Conservation (phyloP, 2,797 vertebrate genomes). For the Ceyx erithaca region DNA sequence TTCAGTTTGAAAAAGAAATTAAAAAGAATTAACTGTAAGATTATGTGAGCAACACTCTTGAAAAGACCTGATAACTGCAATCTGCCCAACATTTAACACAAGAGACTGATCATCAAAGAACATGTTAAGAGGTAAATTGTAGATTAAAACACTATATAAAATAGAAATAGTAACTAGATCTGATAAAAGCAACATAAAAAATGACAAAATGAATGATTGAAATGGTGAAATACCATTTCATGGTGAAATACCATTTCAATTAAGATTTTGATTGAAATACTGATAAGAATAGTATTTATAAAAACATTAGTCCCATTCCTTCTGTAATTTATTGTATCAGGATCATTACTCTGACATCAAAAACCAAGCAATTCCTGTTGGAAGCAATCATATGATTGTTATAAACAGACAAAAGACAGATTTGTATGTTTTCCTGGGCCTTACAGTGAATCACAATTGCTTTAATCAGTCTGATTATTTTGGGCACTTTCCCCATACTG, state of each 20-base stretch:
- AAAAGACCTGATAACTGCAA: background rate
- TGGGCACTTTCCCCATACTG: background rate
- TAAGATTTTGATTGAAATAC: too few species aligned
- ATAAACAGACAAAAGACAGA: background rate
- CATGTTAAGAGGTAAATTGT: background rate
- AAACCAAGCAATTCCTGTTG: background rate
- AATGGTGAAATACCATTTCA: too few species aligned
- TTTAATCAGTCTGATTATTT: background rate
- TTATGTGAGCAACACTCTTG: background rate
- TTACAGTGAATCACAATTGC: background rate
- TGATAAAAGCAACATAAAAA: slow-evolving; percentile 12
- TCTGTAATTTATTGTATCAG: background rate
- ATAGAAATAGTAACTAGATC: background rate
- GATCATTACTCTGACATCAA: background rate
- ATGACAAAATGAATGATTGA: background rate
- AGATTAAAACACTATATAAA: background rate
- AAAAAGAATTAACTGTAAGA: background rate
- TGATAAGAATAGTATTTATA: background rate
- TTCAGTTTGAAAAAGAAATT: background rate
- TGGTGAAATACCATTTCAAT: too few species aligned
- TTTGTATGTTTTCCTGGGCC: background rate
- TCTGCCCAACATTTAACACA: slow-evolving; percentile 3
- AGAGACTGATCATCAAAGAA: slow-evolving; percentile 14
- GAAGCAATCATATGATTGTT: background rate
- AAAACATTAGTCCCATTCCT: background rate